A percentile compares a stretch with the other conserved stretches of the same genome.
Evolutionary conservation across 2,797 vertebrate genomes (phyloP).

Genomic region (Etheostoma nigrum): DNA sequence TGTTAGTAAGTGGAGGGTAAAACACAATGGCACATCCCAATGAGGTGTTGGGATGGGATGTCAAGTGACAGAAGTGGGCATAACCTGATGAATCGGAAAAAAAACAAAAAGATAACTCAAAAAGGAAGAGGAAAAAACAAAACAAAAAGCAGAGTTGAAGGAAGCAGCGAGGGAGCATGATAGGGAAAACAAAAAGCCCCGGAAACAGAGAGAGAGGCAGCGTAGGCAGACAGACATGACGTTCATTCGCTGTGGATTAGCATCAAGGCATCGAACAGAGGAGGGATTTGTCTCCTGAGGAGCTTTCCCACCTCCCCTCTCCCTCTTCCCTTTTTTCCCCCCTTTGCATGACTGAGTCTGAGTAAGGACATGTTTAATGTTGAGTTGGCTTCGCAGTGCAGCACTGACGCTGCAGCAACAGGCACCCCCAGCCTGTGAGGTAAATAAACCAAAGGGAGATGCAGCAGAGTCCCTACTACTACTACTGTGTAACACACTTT

Average conservation of each 20-base stretch:
- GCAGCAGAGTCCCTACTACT: slow-evolving; percentile 22
- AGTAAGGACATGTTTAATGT: slow-evolving; percentile 59
- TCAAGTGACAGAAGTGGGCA: background rate
- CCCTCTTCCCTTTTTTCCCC: background rate
- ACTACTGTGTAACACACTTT: background rate
- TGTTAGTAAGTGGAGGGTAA: slow-evolving; percentile 4
- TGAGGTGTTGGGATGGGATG: slow-evolving; percentile 35
- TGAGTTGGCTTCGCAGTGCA: slow-evolving; percentile 18
- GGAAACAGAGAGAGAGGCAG: slow-evolving; percentile 36
- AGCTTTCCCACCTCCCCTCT: slow-evolving; percentile 50
- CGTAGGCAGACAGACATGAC: slow-evolving; percentile 67
- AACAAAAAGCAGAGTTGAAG: slow-evolving; percentile 11
- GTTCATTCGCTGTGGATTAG: slow-evolving; percentile 76
- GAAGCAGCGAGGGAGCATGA: slow-evolving; percentile 42
- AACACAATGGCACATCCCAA: slow-evolving; percentile 12
- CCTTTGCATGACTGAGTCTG: slow-evolving; percentile 52
- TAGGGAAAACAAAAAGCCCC: slow-evolving; percentile 15
- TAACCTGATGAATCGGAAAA: slow-evolving; percentile 4
- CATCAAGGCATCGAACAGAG: slow-evolving; percentile 72
- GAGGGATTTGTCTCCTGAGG: slow-evolving; percentile 73
- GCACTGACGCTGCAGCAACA: slow-evolving; percentile 48
- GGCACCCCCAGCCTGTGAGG: slow-evolving; percentile 14
- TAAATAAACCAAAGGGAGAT: slow-evolving; percentile 10
- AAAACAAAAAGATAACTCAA: background rate
- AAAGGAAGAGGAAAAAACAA: background rate